Conservation (phyloP, 2,113 vertebrate genomes). For the Procavia capensis region DNA sequence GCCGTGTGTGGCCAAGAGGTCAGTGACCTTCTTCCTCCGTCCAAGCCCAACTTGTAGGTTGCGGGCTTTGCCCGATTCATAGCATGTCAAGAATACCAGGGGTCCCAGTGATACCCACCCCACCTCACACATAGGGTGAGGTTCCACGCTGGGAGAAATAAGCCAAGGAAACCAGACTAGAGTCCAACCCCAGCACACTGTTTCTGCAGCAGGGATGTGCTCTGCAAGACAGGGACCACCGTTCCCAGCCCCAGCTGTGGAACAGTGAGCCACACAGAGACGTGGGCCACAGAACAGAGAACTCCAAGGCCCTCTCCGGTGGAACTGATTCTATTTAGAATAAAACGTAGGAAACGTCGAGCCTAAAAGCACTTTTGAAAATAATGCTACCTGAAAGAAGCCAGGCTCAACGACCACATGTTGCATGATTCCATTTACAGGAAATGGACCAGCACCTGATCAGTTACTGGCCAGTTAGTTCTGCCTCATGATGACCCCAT, state of each 20-base stretch:
- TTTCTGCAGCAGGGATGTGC: not conserved
- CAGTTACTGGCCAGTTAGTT: not conserved
- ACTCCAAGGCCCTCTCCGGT: not conserved
- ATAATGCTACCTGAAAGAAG: not conserved
- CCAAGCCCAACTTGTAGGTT: not conserved
- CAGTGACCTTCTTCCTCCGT: not conserved
- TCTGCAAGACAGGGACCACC: not conserved
- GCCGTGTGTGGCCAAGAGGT: not conserved
- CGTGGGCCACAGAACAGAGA: not conserved
- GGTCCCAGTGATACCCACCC: not conserved
- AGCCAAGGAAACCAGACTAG: not conserved
- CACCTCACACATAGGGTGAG: fast-evolving
- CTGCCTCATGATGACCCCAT: not conserved
- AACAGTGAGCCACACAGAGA: not conserved
- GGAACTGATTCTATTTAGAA: not conserved
- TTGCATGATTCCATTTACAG: no score
- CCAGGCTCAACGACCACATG: no score
- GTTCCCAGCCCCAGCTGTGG: fast-evolving
- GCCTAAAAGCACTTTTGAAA: not conserved
- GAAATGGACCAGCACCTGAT: no score
- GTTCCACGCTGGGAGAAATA: not conserved
- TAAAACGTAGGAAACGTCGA: not conserved
- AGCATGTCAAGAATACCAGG: not conserved
- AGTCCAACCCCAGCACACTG: not conserved
- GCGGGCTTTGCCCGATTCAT: not conserved